Conservation (phyloP, 2,797 vertebrate genomes). For the Momotus momota region DNA sequence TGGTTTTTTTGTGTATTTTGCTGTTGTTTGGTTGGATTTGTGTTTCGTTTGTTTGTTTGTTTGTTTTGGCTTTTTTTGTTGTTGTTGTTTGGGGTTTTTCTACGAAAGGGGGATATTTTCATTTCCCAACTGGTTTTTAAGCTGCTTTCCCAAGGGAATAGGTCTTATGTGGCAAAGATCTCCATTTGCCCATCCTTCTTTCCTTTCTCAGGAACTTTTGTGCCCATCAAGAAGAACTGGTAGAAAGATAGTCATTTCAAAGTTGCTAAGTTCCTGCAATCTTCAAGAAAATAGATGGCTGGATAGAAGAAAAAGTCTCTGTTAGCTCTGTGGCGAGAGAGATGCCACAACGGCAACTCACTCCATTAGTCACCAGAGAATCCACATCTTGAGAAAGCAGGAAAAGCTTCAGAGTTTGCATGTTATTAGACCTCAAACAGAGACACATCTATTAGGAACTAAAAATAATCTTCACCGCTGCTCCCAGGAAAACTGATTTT, state of each 20-base stretch:
- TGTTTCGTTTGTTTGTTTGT: neutral
- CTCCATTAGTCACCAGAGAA: slow-evolving; percentile 32
- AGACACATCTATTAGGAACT: neutral
- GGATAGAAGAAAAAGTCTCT: neutral
- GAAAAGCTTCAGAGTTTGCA: neutral
- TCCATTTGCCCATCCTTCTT: neutral
- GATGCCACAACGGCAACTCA: neutral
- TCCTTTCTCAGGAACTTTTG: neutral
- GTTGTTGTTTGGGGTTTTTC: neutral
- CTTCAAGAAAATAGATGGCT: neutral
- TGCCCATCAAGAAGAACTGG: neutral
- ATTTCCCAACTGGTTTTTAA: neutral
- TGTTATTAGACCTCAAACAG: slow-evolving; percentile 12
- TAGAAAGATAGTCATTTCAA: neutral
- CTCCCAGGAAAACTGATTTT: slow-evolving; percentile 22
- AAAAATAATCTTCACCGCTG: neutral
- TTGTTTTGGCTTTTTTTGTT: neutral
- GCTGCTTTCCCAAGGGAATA: neutral
- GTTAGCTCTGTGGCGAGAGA: neutral
- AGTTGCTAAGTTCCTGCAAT: neutral
- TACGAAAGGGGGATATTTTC: neutral
- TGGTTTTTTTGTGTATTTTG: neutral
- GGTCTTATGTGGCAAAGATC: accelerated
- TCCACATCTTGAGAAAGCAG: slow-evolving; percentile 7
- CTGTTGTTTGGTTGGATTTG: neutral